phyloP scores from a whole-genome alignment of 2,113 vertebrate genomes.

The Chloropsis hardwickii region DNA sequence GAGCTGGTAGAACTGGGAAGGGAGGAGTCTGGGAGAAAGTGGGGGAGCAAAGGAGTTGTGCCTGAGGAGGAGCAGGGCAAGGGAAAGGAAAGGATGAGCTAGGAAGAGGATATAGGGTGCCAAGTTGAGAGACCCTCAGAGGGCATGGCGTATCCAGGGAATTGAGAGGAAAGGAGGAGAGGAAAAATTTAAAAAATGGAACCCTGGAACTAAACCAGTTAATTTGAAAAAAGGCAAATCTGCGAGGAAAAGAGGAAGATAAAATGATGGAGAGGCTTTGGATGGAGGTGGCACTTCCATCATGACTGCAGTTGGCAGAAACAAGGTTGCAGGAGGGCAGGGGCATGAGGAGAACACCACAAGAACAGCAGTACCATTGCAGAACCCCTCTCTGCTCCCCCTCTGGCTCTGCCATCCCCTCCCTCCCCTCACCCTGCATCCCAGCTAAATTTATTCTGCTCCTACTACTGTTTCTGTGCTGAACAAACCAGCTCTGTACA shows the following conservation, averaged over 20 bases:
- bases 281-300: neutral
- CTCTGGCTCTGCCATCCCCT: neutral
- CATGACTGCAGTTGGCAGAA: neutral
- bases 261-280: neutral
- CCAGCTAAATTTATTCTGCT: constrained; percentile 45
- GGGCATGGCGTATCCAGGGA: neutral
- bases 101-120: neutral
- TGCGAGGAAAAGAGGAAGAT: neutral
- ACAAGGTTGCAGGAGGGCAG: neutral
- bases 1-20: neutral
- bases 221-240: neutral
- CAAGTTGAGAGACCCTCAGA: neutral
- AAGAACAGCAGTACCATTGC: neutral
- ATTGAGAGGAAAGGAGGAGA: neutral
- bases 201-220: neutral
- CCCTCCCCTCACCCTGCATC: neutral
- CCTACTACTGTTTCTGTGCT: neutral
- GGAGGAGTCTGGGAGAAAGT: neutral
- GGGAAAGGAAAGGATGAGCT: neutral
- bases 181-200: neutral
- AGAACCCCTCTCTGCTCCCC: neutral
- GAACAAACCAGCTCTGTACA: constrained; percentile 17
- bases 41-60: neutral
- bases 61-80: neutral
- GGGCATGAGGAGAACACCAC: neutral